These are phyloP conservation scores for Colostygia pectinataria DNA, from an alignment of 2,888 invertebrate species.

Conservation along the genomic window DNA sequence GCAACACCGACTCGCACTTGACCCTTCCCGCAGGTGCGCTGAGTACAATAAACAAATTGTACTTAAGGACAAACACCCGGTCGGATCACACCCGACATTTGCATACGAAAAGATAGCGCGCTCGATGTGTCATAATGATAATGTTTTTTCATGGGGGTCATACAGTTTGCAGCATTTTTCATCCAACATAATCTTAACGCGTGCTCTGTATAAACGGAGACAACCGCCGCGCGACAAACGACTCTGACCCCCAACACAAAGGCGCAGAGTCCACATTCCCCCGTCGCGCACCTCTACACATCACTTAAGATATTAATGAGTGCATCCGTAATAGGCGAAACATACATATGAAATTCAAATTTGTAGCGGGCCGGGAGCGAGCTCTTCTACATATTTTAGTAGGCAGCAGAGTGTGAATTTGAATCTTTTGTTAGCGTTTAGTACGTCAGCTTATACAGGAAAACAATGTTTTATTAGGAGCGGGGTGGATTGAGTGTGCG, in stretches of 20 bases:
- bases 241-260: constrained; percentile 39
- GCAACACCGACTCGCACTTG: constrained; percentile 19
- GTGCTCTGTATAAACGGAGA: constrained; percentile 66
- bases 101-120: constrained; percentile 72
- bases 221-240: constrained; percentile 29
- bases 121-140: constrained; percentile 67
- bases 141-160: constrained; percentile 78
- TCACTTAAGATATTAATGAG: constrained; percentile 83
- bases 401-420: constrained; percentile 82
- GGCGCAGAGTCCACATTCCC: constrained; percentile 57
- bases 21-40: constrained; percentile 21
- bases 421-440: constrained; percentile 81
- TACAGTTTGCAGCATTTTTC: constrained; percentile 80
- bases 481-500: constrained; percentile 40
- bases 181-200: constrained; percentile 75
- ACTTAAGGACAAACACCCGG: constrained; percentile 27
- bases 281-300: constrained; percentile 59
- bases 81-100: constrained; percentile 55
- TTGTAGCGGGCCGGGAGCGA: constrained; percentile 77
- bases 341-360: constrained; percentile 83
- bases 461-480: constrained; percentile 63
- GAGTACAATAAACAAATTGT: constrained; percentile 36
- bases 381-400: constrained; percentile 81
- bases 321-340: constrained; percentile 82
- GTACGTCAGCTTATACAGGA: constrained; percentile 64